Conservation (phyloP, 2,113 vertebrate genomes). For the Neoarius graeffei region DNA sequence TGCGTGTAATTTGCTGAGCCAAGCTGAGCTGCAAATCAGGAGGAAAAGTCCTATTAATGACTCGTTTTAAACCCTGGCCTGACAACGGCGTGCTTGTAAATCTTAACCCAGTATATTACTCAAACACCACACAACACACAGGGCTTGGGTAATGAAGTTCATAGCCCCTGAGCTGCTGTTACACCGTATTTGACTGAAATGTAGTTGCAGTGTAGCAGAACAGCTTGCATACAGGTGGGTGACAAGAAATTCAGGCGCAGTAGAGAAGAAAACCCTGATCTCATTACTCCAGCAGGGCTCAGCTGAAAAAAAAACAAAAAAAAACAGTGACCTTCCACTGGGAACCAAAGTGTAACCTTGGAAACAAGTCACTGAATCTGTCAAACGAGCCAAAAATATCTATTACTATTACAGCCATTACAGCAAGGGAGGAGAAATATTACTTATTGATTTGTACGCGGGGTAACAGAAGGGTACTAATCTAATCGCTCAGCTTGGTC, state of each 20-base stretch:
- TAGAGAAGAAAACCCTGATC: constrained; percentile 19
- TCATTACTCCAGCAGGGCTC: constrained; percentile 32
- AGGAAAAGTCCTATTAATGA: constrained; percentile 2
- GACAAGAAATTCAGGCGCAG: constrained; percentile 12
- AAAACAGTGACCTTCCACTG: constrained; percentile 23
- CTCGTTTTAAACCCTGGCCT: neutral
- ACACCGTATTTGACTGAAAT: constrained; percentile 33
- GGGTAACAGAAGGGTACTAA: neutral
- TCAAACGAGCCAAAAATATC: constrained; percentile 33
- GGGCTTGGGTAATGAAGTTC: neutral
- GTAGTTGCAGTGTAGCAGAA: constrained; percentile 16
- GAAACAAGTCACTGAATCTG: constrained; percentile 26
- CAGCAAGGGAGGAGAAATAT: neutral
- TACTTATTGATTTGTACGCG: neutral
- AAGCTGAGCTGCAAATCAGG: constrained; percentile 5
- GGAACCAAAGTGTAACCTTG: constrained; percentile 17
- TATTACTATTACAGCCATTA: neutral
- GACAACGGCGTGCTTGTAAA: constrained; percentile 7
- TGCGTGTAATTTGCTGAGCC: neutral
- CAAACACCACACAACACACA: neutral
- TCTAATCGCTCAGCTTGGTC: too few species aligned
- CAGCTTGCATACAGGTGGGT: constrained; percentile 9
- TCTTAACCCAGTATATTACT: constrained; percentile 18
- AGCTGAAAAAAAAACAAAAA: constrained; percentile 5
- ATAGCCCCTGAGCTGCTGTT: constrained; percentile 1